Base-by-base conservation (phyloP, 1,140 invertebrate species). In the Drosophila kikkawai region DNA sequence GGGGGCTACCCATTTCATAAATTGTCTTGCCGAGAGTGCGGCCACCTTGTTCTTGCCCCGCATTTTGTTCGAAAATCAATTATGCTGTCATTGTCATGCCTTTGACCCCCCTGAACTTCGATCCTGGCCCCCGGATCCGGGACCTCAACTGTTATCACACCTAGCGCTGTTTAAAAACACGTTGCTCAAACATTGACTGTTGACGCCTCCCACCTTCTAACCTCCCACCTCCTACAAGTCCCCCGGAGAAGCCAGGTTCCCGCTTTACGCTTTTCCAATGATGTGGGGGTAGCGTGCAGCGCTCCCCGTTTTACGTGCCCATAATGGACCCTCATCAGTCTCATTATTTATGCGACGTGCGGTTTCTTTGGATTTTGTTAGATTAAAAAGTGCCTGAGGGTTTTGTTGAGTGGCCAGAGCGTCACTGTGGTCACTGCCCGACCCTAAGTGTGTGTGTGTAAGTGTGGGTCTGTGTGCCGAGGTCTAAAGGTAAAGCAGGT, bases 321-420 rank as follows among this genome's bases (percentile, higher is more conserved):
- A 90, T 90, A 90, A 90, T 90, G 85, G 85, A 90, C 85, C 85
- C 85, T 90, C 85, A 90, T 90, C 85, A 90, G 81, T 90, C 85
- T 90, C 85, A 90, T 90, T 90, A 90, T 90, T 90, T 90, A 90
- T 90, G 86, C 85, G 85, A 90, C 85, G 85, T 90, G 85, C 85
- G 85, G 85, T 90, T 90, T 90, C 85, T 91, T 90, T 90, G 85
- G 85, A 90, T 90, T 90, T 90, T 90, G 85, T 90, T 90, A 90
- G 85, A 90, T 90, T 90, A 90, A 90, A 88, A 90, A 90, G 82
- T 85, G 85, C 86, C 85, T 87, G 85, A 90, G 84, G 84, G 84
- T 87, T 87, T 87, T 84, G 81, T 76, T 79, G 84, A 88, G 84
- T 83, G 81, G 84, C 80, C 82, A 44, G 53, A 73, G 75, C 83